Conservation (phyloP, 1,140 invertebrate genomes). For the Brachionus paranguensis region DNA sequence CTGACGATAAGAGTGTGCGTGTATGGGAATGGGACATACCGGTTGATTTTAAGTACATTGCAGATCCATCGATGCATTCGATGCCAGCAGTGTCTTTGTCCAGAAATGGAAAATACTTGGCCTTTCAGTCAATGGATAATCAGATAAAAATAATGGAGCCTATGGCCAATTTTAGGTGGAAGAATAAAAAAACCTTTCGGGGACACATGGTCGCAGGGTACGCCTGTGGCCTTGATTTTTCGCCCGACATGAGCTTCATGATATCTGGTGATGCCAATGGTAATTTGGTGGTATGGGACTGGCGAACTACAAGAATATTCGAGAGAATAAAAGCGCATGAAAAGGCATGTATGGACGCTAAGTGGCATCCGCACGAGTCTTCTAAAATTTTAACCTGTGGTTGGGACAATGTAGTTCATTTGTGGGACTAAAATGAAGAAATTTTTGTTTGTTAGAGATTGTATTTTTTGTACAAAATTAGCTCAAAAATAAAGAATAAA, state of each 20-base stretch:
- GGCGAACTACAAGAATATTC: constrained; percentile 95
- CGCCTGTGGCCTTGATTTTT: constrained; percentile 92
- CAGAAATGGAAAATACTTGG: constrained; percentile 96
- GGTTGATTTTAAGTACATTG: constrained; percentile 99
- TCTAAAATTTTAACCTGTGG: constrained; percentile 90
- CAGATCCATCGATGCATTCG: constrained; percentile 98
- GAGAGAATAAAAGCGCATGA: constrained; percentile 99
- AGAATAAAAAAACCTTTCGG: constrained; percentile 91
- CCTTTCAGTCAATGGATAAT: constrained; percentile 98
- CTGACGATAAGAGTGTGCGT: constrained; percentile 94
- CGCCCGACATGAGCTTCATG: constrained; percentile 97
- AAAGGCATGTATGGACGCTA: constrained; percentile 81
- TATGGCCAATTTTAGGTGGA: constrained; percentile 90
- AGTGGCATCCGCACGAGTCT: constrained; percentile 99
- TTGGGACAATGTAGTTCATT: constrained; percentile 96
- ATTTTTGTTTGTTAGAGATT: background rate
- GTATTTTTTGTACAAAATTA: background rate
- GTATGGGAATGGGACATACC: constrained; percentile 99
- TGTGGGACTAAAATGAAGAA: constrained; percentile 65
- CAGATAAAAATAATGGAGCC: constrained; percentile 97
- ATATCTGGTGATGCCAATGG: constrained; percentile 99
- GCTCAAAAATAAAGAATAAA: background rate
- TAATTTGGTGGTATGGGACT: constrained; percentile 97
- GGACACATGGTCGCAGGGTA: constrained; percentile 99
- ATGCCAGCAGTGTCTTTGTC: constrained; percentile 90